Percentiles rank a stretch among this genome's conserved stretches.
Evolutionary conservation across 2,888 invertebrate species (phyloP).

Genomic region (Hipparchia sbordonii): DNA sequence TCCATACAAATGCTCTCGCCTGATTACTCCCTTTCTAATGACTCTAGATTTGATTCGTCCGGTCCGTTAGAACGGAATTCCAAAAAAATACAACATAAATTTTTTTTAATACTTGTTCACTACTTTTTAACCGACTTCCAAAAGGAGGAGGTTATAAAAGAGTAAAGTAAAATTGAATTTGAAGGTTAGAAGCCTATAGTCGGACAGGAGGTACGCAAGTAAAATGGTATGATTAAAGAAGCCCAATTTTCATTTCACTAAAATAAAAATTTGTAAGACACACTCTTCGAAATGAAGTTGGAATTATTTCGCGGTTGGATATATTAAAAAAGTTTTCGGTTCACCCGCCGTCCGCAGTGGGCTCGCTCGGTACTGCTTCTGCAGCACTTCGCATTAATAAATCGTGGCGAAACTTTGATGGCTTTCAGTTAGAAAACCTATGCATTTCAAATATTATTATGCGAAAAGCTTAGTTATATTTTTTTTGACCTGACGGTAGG

Average conservation of each 20-base stretch:
- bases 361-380: conserved; percentile 45
- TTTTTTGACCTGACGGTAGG: no score
- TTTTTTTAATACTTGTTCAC: no score
- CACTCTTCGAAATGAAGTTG: conserved; percentile 43
- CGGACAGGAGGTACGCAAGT: not conserved
- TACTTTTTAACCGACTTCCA: no score
- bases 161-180: no score
- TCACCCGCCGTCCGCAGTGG: conserved; percentile 40
- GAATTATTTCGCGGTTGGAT: conserved; percentile 48
- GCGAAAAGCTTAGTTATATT: not conserved
- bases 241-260: conserved; percentile 26
- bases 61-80: no score
- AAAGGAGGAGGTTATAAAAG: no score
- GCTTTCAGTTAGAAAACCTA: not conserved
- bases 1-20: no score
- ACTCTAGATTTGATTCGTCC: no score
- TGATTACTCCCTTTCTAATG: no score
- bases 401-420: conserved; percentile 45
- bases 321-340: conserved; percentile 53
- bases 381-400: conserved; percentile 45
- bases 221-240: conserved; percentile 2
- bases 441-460: conserved; percentile 9
- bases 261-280: conserved; percentile 37
- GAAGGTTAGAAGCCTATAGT: no score
- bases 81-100: no score